Base-by-base conservation (phyloP, 2,888 invertebrate species). In the Amblyjoppa fuscipennis region DNA sequence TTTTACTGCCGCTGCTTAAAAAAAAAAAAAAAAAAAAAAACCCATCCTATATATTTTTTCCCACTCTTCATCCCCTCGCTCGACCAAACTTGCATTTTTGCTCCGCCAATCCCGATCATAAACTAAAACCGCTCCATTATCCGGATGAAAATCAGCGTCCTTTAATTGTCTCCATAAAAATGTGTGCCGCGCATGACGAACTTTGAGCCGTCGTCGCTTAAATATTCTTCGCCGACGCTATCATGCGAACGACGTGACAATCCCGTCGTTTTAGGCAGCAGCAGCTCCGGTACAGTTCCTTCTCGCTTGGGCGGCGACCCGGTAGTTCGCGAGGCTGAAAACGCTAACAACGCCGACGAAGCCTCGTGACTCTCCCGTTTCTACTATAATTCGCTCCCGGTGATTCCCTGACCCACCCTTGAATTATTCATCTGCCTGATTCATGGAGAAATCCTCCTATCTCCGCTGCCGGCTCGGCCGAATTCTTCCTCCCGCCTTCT, bases 371-470 rank as follows among this genome's bases (percentile, higher is more conserved):
- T 75, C 41, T 34, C 77, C 82, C 88, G 83, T 77, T 86, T 89
- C 84, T 77, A 85, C 84, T 88, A 88, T 89, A 90, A 91, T 90
- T 89, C 88, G 87, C 78, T 83, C 64, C 64, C 79, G 45, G 85
- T 88, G 83, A 86, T 85, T 80, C 80, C 69, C 77, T 86, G 88
- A 89, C 87, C 85, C 80, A 81, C 80, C 66, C 76, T 76, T 90
- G 90, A 90, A 90, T 91, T 87, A 91, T 90, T 90, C 90, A 90
- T 91, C 76, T 68, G n/a, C 11, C 77, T 87, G 88, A 89, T 87
- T 85, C 87, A 78, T 78, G 81, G 73, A 87, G 83, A 83, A 87
- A 88, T 88, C 73, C 85, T 45, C 61, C 75, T 69, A 78, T 41
- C 75, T 75, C 70, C 28, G 25, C 28, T 28, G 7, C 28, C 28